phyloP scores from a whole-genome alignment of 1,140 invertebrate genomes.

The Trichogramma pretiosum region DNA sequence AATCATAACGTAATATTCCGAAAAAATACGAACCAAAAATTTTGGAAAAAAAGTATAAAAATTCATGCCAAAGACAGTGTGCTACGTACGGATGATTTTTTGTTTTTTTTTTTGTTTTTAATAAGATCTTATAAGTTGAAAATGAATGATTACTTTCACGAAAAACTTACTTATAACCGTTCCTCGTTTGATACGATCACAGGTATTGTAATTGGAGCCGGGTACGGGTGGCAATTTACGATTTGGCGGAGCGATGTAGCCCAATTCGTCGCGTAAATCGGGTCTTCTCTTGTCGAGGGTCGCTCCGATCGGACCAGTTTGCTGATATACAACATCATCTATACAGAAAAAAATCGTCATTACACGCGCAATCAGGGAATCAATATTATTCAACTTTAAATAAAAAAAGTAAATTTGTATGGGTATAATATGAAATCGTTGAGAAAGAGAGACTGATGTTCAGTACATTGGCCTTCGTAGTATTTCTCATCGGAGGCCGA shows the following conservation, averaged over 20 bases:
- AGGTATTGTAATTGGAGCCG: conserved; percentile 86
- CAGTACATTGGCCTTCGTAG: conserved; percentile 47
- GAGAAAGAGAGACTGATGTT: too few species aligned
- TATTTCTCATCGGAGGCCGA: conserved; percentile 46
- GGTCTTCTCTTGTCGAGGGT: conserved; percentile 77
- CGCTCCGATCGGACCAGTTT: conserved; percentile 63
- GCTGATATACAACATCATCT: conserved; percentile 87
- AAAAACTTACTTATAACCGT: conserved; percentile 83
- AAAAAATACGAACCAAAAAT: too few species aligned
- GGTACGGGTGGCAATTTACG: conserved; percentile 83
- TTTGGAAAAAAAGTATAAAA: too few species aligned
- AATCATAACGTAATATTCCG: too few species aligned
- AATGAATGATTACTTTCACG: too few species aligned
- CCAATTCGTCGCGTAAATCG: conserved; percentile 77
- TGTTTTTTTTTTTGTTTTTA: not conserved
- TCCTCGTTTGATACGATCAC: conserved; percentile 86
- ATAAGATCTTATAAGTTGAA: too few species aligned
- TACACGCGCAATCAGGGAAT: too few species aligned
- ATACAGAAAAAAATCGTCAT: conserved; percentile 20
- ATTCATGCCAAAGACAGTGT: too few species aligned
- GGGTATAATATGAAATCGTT: too few species aligned
- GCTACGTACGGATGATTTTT: not conserved
- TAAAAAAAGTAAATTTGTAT: too few species aligned
- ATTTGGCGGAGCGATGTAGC: conserved; percentile 86
- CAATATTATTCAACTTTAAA: too few species aligned